Evolutionary conservation across 2,113 vertebrate species (phyloP).

Genomic region (Dendrocopos noguchii): DNA sequence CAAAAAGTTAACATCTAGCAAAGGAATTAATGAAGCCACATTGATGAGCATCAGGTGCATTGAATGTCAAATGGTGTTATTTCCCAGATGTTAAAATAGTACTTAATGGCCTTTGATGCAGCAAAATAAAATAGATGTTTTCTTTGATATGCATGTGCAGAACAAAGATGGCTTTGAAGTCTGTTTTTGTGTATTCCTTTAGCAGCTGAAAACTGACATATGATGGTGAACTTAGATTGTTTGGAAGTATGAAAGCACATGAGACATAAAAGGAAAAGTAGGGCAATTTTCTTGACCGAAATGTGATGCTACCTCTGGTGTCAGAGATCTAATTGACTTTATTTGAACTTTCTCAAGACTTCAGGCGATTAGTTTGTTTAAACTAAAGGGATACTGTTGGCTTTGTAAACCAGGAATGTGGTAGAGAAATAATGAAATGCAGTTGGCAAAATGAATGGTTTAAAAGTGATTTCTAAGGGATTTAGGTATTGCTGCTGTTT

Average conservation of each 20-base stretch:
- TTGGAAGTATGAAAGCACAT: slow-evolving; percentile 27
- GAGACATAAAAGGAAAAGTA: slow-evolving; percentile 58
- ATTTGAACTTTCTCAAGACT: slow-evolving; percentile 10
- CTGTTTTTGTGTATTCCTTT: slow-evolving; percentile 47
- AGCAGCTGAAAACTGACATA: slow-evolving; percentile 32
- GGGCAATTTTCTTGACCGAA: slow-evolving; percentile 23
- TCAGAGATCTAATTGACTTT: slow-evolving; percentile 19
- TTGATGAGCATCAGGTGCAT: slow-evolving; percentile 68
- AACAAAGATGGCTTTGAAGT: slow-evolving; percentile 62
- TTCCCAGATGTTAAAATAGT: slow-evolving; percentile 77
- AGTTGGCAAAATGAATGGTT: not conserved
- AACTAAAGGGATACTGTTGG: not conserved
- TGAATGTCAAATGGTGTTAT: slow-evolving; percentile 74
- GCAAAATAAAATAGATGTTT: slow-evolving; percentile 73
- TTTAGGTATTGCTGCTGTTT: not conserved
- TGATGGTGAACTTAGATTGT: slow-evolving; percentile 3
- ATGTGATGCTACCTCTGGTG: not conserved
- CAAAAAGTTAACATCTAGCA: slow-evolving; percentile 66
- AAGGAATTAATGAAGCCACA: slow-evolving; percentile 76
- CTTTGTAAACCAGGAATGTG: not conserved
- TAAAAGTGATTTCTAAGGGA: not conserved
- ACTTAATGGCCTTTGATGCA: slow-evolving; percentile 78
- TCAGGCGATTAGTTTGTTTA: not conserved
- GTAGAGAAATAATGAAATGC: not conserved
- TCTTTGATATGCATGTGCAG: slow-evolving; percentile 67